phyloP scores from a whole-genome alignment of 2,113 vertebrate species.

The Podarcis raffonei region DNA sequence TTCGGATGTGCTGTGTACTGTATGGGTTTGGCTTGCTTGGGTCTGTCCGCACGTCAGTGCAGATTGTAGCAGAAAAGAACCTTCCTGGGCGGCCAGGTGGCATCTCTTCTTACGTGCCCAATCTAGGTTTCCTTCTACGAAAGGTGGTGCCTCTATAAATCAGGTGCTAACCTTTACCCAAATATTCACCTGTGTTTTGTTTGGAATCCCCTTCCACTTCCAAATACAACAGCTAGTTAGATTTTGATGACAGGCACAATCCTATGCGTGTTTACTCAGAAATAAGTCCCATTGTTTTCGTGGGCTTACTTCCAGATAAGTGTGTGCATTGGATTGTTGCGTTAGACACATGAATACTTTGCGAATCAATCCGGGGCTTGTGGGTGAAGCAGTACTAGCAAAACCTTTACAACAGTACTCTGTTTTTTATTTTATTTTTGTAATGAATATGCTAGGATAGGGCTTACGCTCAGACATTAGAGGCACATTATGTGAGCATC shows the following conservation, averaged over 20 bases:
- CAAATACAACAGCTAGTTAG: background rate
- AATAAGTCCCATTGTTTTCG: too few species aligned
- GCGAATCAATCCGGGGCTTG: background rate
- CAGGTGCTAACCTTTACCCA: background rate
- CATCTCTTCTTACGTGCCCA: background rate
- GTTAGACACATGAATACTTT: background rate
- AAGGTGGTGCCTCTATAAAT: background rate
- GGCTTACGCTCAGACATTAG: background rate
- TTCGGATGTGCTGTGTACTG: constrained; percentile 27
- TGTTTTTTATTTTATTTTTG: background rate
- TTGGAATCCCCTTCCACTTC: background rate
- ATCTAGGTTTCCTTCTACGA: background rate
- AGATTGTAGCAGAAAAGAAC: background rate
- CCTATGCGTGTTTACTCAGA: too few species aligned
- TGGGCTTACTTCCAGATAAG: too few species aligned
- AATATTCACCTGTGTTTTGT: background rate
- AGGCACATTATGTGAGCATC: background rate
- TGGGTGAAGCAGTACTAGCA: background rate
- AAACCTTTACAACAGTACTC: background rate
- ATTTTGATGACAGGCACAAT: background rate
- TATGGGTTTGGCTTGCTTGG: background rate
- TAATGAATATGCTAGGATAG: background rate
- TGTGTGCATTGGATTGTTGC: too few species aligned
- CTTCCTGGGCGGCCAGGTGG: background rate
- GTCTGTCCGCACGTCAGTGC: background rate